Percentiles rank a stretch among this genome's conserved stretches.
Evolutionary conservation across 2,888 invertebrate genomes (phyloP).

Genomic region (Pheosia gnoma): DNA sequence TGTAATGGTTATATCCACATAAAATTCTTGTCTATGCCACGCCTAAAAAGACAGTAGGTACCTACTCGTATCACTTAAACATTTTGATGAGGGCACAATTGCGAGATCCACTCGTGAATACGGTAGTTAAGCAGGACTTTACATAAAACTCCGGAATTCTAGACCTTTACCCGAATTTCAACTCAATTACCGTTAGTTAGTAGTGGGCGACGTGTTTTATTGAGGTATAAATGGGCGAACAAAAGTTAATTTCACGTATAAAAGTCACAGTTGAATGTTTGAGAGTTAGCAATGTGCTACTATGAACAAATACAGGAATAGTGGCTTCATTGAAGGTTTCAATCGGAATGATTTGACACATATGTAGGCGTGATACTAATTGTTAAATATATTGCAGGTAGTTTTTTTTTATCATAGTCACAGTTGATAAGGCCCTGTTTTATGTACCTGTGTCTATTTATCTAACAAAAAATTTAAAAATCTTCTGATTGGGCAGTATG

Average conservation of each 20-base stretch:
- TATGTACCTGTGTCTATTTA: too few relatives aligned
- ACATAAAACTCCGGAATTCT: constrained; percentile 28
- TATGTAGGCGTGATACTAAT: too few relatives aligned
- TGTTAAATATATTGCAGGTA: too few relatives aligned
- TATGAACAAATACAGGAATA: too few relatives aligned
- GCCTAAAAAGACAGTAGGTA: constrained; percentile 16
- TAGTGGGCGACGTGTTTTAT: background rate
- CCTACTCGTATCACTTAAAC: constrained; percentile 17
- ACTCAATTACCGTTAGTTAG: constrained; percentile 5
- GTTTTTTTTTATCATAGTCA: too few relatives aligned
- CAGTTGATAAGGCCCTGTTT: too few relatives aligned
- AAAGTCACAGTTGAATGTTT: background rate
- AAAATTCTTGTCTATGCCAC: background rate
- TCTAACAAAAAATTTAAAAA: too few relatives aligned
- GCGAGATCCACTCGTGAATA: constrained; percentile 15
- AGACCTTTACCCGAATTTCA: constrained; percentile 21
- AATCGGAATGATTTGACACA: too few relatives aligned
- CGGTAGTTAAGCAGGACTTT: constrained; percentile 21
- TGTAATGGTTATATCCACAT: background rate
- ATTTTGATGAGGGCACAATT: constrained; percentile 29
- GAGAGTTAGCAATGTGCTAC: too few relatives aligned
- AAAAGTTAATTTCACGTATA: background rate
- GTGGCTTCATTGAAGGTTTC: too few relatives aligned
- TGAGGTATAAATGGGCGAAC: constrained; percentile 1
- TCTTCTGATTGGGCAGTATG: too few relatives aligned